Evolutionary conservation across 2,797 vertebrate species (phyloP).

Genomic region (Rallus crepitans): DNA sequence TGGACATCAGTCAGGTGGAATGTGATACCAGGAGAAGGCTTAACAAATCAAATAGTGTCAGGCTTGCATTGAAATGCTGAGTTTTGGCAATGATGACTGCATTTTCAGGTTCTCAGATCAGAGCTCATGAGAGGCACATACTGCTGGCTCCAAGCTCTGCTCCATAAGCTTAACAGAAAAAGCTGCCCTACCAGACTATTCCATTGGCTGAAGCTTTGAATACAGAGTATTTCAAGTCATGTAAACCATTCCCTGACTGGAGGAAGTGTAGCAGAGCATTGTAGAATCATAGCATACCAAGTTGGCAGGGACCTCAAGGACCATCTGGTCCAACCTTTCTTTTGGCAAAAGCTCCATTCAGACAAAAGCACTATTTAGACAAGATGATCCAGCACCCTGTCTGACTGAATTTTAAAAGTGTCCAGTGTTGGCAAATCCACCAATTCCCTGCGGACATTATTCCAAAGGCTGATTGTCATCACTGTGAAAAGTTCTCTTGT

Average conservation of each 20-base stretch:
- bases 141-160: not conserved
- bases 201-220: not conserved
- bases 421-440: too few species aligned
- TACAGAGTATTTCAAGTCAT: not conserved
- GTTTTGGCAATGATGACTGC: not conserved
- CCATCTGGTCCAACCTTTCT: too few species aligned
- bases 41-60: not conserved
- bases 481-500: too few species aligned
- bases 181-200: not conserved
- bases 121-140: not conserved
- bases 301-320: too few species aligned
- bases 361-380: too few species aligned
- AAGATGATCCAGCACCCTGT: too few species aligned
- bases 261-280: not conserved
- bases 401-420: too few species aligned
- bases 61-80: not conserved
- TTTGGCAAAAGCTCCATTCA: too few species aligned
- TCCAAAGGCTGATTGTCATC: too few species aligned
- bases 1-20: not conserved
- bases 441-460: too few species aligned
- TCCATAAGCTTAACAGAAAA: not conserved
- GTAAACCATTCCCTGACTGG: not conserved
- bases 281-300: too few species aligned
- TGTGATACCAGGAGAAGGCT: not conserved
- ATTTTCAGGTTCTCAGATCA: not conserved